Conservation (phyloP, 2,113 vertebrate species). For the Ptilonorhynchus violaceus region DNA sequence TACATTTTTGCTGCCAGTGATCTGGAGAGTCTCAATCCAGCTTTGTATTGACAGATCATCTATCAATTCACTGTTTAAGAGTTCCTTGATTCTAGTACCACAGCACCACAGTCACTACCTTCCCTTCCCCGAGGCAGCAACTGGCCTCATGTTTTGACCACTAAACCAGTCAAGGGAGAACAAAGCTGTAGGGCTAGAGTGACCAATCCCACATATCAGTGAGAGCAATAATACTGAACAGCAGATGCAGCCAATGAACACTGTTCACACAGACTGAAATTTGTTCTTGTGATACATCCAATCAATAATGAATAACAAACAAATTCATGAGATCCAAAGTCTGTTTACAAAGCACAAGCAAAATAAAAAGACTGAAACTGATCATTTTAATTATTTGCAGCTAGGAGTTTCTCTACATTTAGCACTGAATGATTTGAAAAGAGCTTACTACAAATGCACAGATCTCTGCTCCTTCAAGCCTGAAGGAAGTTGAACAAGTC, state of each 20-base stretch:
- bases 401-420: not conserved
- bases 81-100: not conserved
- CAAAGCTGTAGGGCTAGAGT: not conserved
- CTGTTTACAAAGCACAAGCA: slow-evolving; percentile 5
- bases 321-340: not conserved
- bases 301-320: slow-evolving; percentile 1
- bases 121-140: not conserved
- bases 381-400: not conserved
- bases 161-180: not conserved
- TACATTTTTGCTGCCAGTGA: not conserved
- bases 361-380: not conserved
- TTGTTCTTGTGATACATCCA: not conserved
- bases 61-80: not conserved
- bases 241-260: not conserved
- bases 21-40: not conserved
- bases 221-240: not conserved
- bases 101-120: not conserved
- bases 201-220: not conserved
- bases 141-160: not conserved
- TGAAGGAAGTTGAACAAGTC: not conserved
- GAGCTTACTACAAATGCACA: not conserved
- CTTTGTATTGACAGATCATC: not conserved
- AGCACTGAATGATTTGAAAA: not conserved
- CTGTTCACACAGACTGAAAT: not conserved
- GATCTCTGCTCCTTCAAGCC: not conserved